Evolutionary conservation across 2,113 vertebrate species (phyloP).

Genomic region (Muntiacus reevesi): DNA sequence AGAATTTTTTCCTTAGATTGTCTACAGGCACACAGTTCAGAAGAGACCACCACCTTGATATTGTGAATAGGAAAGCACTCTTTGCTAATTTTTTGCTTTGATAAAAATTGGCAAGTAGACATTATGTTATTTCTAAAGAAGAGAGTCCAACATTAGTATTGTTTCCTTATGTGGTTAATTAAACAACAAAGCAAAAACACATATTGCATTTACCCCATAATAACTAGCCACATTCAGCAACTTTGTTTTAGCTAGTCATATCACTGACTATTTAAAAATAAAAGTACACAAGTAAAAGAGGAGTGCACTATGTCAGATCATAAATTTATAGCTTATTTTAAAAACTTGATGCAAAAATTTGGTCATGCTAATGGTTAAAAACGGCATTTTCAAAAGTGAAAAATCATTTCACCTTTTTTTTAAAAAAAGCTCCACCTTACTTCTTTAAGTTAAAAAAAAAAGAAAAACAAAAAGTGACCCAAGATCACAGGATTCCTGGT

Average conservation of each 20-base stretch:
- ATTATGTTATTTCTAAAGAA: neutral
- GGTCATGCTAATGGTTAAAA: neutral
- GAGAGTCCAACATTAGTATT: neutral
- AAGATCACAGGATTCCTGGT: neutral
- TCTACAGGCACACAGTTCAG: neutral
- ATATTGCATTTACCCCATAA: neutral
- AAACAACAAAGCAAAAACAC: neutral
- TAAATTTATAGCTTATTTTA: neutral
- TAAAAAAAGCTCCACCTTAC: neutral
- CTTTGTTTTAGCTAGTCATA: neutral
- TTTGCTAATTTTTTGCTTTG: neutral
- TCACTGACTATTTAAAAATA: neutral
- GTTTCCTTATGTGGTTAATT: neutral
- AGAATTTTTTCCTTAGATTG: neutral
- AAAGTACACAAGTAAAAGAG: neutral
- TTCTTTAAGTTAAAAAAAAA: neutral
- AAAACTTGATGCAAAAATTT: conserved; percentile 19
- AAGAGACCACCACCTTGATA: neutral
- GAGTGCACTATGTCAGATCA: neutral
- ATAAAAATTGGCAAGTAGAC: neutral
- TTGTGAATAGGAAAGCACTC: neutral
- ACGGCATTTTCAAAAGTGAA: neutral
- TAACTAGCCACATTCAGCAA: neutral
- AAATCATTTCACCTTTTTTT: conserved; percentile 1
- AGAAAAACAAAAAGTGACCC: neutral